phyloP scores from a whole-genome alignment of 2,888 invertebrate species.

The Antheraea yamamai region DNA sequence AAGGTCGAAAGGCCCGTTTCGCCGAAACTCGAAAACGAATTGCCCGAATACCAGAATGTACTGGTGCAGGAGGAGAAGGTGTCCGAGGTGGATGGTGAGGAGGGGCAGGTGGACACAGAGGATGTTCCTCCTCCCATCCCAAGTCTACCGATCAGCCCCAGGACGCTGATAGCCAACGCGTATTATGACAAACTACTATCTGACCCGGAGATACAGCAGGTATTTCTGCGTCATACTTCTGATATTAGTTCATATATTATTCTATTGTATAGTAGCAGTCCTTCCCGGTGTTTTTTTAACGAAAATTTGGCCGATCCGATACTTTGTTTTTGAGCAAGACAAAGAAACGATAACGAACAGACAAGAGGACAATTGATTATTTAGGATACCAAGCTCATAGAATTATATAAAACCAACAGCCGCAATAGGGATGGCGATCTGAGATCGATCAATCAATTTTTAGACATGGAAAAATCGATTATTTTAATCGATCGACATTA shows the following conservation, averaged over 20 bases:
- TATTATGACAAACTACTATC: slow-evolving; percentile 88
- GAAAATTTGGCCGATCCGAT: too few relatives aligned
- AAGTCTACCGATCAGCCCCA: slow-evolving; percentile 73
- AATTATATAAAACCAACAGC: too few relatives aligned
- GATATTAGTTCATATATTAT: background rate
- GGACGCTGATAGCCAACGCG: slow-evolving; percentile 85
- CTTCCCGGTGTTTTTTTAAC: too few relatives aligned
- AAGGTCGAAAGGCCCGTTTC: slow-evolving; percentile 37
- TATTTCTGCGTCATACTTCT: slow-evolving; percentile 19
- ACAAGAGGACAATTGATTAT: too few relatives aligned
- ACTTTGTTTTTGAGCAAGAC: too few relatives aligned
- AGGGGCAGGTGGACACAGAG: slow-evolving; percentile 46
- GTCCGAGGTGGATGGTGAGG: slow-evolving; percentile 36
- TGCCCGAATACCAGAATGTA: slow-evolving; percentile 72
- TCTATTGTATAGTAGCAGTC: too few relatives aligned
- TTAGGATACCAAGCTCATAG: too few relatives aligned
- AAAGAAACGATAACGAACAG: too few relatives aligned
- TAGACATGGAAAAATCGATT: too few relatives aligned
- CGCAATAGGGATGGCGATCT: too few relatives aligned
- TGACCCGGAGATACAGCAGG: slow-evolving; percentile 90
- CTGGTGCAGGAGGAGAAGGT: slow-evolving; percentile 45
- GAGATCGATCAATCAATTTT: too few relatives aligned
- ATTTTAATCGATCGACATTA: too few relatives aligned
- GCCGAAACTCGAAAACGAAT: slow-evolving; percentile 30
- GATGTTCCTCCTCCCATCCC: slow-evolving; percentile 76